Evolutionary conservation across 2,888 invertebrate species (phyloP), one percentile per base, ranked within the genome.

Genomic region (Ctenicera cuprea): DNA sequence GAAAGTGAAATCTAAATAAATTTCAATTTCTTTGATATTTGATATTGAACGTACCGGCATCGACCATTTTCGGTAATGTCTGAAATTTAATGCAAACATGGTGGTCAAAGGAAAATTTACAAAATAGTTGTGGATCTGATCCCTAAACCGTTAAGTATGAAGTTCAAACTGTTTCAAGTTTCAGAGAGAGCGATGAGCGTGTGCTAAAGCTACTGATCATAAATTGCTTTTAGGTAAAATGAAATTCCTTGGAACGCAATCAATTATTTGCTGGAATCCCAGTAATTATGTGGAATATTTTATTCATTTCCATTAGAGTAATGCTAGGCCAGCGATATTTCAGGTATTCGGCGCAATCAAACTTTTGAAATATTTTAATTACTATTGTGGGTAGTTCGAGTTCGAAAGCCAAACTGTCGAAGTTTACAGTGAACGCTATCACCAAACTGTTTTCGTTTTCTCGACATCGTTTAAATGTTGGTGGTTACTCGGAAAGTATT

Each of bases 311-410:
- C 20, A 43, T 62, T 62, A 43, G 12, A 41, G 20, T 59, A 59
- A 59, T 20, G 38, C 59, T 9, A n/a, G n/a, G 7, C 2, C 30
- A 9, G 62, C 41, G 20, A 62, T 62, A 43, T 41, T 62, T 14
- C 11, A 38, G 18, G 62, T 38, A 62, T 62, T 22, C n/a, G 14
- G 20, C 43, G 62, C 26, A 43, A 62, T 62, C 62, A 22, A 62
- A 62, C 43, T 22, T 16, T 62, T 22, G 26, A 43, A 62, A 62
- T 43, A 43, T 62, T 62, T 62, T 62, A 62, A 62, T 41, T 62
- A 43, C 43, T 22, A n/a, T 62, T 41, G 41, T 22, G 5, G 57
- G 12, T 37, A 59, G 38, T 50, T 50, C 26, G 8, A 11, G n/a
- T n/a, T n/a, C n/a, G n/a, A 54, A 14, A 14, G 14, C 26, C 54